Percentiles rank a stretch among this genome's conserved stretches.
Conservation (phyloP, 2,113 vertebrate genomes). For the Labrus mixtus region DNA sequence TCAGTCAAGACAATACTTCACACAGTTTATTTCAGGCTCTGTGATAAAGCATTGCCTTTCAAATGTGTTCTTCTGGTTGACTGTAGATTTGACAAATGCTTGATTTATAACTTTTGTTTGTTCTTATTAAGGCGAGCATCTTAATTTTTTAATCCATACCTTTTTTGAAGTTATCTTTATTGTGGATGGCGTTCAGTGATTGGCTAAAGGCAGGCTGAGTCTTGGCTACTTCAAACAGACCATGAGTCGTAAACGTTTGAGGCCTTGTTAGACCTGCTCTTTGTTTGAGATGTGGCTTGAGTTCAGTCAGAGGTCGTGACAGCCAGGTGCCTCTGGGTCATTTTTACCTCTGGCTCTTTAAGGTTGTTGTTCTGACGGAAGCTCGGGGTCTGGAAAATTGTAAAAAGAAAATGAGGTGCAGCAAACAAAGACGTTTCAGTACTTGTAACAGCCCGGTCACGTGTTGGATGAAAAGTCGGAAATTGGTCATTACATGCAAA, state of each 20-base stretch:
- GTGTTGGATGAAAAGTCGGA: background rate
- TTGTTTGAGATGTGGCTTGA: constrained; percentile 72
- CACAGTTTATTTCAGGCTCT: background rate
- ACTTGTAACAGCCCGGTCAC: background rate
- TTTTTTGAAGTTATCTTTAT: constrained; percentile 25
- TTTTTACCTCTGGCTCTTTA: constrained; percentile 56
- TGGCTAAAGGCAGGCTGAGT: constrained; percentile 67
- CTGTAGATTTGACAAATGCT: background rate
- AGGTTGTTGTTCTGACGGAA: constrained; percentile 52
- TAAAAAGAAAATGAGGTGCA: constrained; percentile 12
- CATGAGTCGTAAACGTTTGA: constrained; percentile 75
- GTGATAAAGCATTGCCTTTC: background rate
- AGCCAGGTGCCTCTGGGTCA: constrained; percentile 78
- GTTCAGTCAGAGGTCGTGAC: constrained; percentile 77
- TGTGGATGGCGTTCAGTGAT: constrained; percentile 48
- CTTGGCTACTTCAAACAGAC: constrained; percentile 79
- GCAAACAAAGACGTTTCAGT: background rate
- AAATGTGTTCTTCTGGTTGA: background rate
- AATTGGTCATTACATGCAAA: constrained; percentile 13
- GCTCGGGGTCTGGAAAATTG: constrained; percentile 40
- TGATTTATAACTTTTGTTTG: background rate
- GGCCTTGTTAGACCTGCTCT: constrained; percentile 77
- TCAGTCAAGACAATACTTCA: background rate
- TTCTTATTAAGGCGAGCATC: background rate
- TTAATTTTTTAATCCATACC: background rate